Conservation (phyloP, 2,113 vertebrate genomes). For the Lucifuga dentata region DNA sequence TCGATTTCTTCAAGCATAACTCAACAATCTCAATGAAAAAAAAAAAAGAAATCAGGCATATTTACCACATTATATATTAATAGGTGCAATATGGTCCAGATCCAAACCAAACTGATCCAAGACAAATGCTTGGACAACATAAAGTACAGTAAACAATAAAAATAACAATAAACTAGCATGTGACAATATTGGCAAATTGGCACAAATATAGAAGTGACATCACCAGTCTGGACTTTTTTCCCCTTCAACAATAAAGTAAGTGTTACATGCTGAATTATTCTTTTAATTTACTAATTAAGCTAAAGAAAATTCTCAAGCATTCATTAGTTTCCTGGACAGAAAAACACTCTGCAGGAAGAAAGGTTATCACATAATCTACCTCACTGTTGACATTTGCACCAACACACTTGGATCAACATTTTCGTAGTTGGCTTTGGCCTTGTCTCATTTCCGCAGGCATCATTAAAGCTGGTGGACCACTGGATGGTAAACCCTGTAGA, state of each 20-base stretch:
- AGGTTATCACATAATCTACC: constrained; percentile 24
- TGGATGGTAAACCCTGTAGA: constrained; percentile 54
- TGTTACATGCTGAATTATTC: constrained; percentile 1
- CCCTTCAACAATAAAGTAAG: not conserved
- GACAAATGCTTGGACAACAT: too few species aligned
- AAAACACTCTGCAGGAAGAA: constrained; percentile 18
- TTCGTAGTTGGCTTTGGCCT: constrained; percentile 47
- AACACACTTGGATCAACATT: constrained; percentile 61
- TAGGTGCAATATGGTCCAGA: too few species aligned
- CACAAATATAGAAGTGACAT: too few species aligned
- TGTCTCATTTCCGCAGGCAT: constrained; percentile 55
- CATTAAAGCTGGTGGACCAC: constrained; percentile 41
- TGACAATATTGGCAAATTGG: too few species aligned
- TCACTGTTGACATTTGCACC: constrained; percentile 4
- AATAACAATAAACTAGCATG: too few species aligned
- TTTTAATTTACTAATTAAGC: constrained; percentile 1
- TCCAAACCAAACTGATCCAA: too few species aligned
- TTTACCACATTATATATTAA: too few species aligned
- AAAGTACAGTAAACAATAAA: too few species aligned
- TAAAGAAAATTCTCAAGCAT: not conserved
- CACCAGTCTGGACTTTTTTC: not conserved
- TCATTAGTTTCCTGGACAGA: not conserved
- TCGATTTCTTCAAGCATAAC: too few species aligned
- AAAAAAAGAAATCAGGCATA: too few species aligned
- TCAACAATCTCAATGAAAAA: too few species aligned